These are phyloP conservation scores for Drosophila pallidifrons DNA, from an alignment of 1,140 invertebrate species.

Conservation along the genomic window DNA sequence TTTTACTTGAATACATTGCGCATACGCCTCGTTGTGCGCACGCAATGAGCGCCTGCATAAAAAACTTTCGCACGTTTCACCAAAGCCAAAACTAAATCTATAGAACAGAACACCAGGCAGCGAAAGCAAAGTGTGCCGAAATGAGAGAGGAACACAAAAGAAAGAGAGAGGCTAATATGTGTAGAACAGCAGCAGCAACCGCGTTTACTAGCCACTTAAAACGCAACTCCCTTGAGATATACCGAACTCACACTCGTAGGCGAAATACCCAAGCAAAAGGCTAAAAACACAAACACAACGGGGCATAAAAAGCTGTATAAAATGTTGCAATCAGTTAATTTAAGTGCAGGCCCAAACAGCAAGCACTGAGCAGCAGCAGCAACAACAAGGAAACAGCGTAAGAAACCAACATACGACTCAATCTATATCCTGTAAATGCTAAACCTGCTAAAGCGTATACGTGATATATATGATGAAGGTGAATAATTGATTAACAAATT, in stretches of 20 bases:
- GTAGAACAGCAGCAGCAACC: conserved; percentile 41
- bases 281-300: conserved; percentile 46
- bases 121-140: neutral
- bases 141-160: neutral
- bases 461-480: too few relatives aligned
- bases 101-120: neutral
- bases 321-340: conserved; percentile 84
- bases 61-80: conserved; percentile 54
- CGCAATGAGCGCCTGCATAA: conserved; percentile 63
- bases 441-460: too few relatives aligned
- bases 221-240: conserved; percentile 63
- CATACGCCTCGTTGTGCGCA: conserved; percentile 71
- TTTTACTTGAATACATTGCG: conserved; percentile 66
- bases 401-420: neutral
- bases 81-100: conserved; percentile 16
- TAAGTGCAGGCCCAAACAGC: conserved; percentile 72
- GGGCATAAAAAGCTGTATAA: conserved; percentile 78
- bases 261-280: conserved; percentile 50
- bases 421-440: conserved; percentile 18
- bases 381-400: conserved; percentile 36
- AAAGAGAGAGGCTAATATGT: conserved; percentile 28
- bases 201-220: conserved; percentile 77
- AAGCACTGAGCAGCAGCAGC: conserved; percentile 26
- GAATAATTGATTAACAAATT: too few relatives aligned
- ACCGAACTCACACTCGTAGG: neutral